Base-by-base conservation (phyloP, 1,140 invertebrate species). In the Globodera rostochiensis region DNA sequence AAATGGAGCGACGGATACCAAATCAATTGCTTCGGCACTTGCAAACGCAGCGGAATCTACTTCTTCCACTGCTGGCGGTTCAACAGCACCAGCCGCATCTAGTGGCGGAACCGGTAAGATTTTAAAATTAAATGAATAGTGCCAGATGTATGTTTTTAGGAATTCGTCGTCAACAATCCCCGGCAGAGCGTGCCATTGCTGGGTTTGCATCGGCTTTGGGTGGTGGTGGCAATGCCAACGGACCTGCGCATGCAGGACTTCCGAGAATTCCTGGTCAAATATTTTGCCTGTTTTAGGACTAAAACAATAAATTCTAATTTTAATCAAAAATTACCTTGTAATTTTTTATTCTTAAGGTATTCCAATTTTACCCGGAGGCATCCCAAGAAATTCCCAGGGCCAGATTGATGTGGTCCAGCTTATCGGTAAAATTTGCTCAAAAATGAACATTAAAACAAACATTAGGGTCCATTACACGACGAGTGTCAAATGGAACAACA, bases 401-500 rank as follows among this genome's bases (percentile, higher is more conserved):
- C 88, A 89, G 82, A 89, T 89, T 75, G 88, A 89, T 73, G 88
- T 89, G 49, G 88, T 89, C 11, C 88, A 87, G 57, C 85, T 89
- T 64, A 89, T 89, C 76, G 87, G 82, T 83, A 77, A 66, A 25
- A 47, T 79, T 4, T 11, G 75, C 7, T 79, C 79, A 25, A 25
- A 25, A 25, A 25, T 25, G 25, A 25, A 25, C 25, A 25, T 25
- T n/a, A 82, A 64, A 11, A n/a, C 73, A 36, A 80, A 45, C 4
- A 79, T 74, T 76, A 83, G 82, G 88, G 46, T 85, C 89, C 8
- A 88, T 89, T 75, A 89, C 89, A 57, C 87, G 87, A 5, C 86
- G 88, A 67, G 73, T 90, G n/a, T 89, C 89, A 19, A 89, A 89
- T 81, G 88, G 88, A 60, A 90, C 88, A 45, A 90, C 88, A 75